A percentile compares a stretch with the other conserved stretches of the same genome.
phyloP scores from a whole-genome alignment of 2,888 invertebrate genomes.

The Heliconius ismenius region DNA sequence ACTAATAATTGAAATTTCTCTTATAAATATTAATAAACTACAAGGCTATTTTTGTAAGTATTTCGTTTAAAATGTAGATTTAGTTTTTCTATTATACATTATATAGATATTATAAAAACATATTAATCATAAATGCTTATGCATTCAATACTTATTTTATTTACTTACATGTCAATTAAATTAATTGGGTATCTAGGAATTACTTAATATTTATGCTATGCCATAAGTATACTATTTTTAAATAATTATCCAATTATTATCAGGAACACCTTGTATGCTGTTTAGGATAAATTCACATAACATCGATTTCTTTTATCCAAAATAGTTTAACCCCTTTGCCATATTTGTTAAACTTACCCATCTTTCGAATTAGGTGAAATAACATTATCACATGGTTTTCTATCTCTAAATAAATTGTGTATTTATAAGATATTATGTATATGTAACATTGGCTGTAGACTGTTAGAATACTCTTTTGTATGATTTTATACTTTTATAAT shows the following conservation, averaged over 20 bases:
- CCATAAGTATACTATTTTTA: too few relatives aligned
- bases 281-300: too few relatives aligned
- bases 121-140: neutral
- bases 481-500: slow-evolving; percentile 13
- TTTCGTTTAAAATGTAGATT: too few relatives aligned
- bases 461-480: slow-evolving; percentile 1
- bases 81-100: neutral
- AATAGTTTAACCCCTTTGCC: too few relatives aligned
- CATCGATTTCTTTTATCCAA: too few relatives aligned
- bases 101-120: neutral
- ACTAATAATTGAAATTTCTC: neutral
- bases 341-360: too few relatives aligned
- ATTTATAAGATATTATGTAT: neutral
- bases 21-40: neutral
- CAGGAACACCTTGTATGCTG: too few relatives aligned
- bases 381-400: too few relatives aligned
- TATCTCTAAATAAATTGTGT: too few relatives aligned
- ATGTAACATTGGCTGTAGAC: neutral
- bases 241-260: too few relatives aligned
- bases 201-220: neutral
- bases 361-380: too few relatives aligned
- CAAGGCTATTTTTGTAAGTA: neutral
- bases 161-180: neutral
- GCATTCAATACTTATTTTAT: neutral
- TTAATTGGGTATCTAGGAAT: neutral